Evolutionary conservation across 2,888 invertebrate genomes (phyloP), one percentile per base, ranked within the genome.

Genomic region (Cheilosia variabilis): DNA sequence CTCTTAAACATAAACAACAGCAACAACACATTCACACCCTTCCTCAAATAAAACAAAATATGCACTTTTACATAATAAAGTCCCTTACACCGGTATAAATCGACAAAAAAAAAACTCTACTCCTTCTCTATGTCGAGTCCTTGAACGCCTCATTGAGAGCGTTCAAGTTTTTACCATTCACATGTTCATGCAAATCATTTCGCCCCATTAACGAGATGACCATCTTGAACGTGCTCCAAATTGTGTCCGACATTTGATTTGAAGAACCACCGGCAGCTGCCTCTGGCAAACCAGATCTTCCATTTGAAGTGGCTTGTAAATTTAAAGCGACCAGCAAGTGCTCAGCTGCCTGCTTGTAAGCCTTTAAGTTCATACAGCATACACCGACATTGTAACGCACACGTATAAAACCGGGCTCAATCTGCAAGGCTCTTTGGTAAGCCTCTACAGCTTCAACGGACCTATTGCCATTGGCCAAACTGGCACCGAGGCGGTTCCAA

Each of bases 381-480:
- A 99, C 98, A 31, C 99, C 99, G 78, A 99, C 96, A 93, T 99
- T 99, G 91, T 98, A 99, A 82, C 99, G 94, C 7, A 99, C 98
- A 79, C 99, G 94, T 87, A 99, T 98, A 92, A 98, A 99, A 2
- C 99, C 99, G 6, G 99, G 99, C 83, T 97, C 96, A 63, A 99
- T 93, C 90, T 96, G 95, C 65, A 99, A 93, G 45, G 99, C 98
- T 89, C 95, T 95, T 90, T 97, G 96, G 91, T 99, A 99, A 0
- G 99, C 99, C 88, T 97, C 96, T 7, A 99, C 97, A 4, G 99
- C 99, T 93, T 99, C 98, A 90, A 98, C 98, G 43, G 98, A 97
- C 87, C 96, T 95, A 68, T 96, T 96, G 87, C 98, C 98, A 92
- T 99, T 99, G 15, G 99, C 99, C 89, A 99, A 93, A 57, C 99